Evolutionary conservation across 1,140 invertebrate species (phyloP).

Genomic region (Diachasmimorpha longicaudata): DNA sequence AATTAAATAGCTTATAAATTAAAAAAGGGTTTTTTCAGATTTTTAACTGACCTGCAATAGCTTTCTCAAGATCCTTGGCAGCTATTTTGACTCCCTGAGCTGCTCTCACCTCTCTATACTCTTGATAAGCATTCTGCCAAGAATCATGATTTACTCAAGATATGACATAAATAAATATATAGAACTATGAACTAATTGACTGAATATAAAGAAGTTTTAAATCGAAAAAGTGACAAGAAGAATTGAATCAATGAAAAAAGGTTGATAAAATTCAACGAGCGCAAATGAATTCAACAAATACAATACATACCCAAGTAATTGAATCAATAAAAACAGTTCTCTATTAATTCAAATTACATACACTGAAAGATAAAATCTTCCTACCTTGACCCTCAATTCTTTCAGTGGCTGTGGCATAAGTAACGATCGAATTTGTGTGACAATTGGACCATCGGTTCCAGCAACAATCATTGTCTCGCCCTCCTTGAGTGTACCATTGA

Average conservation of each 20-base stretch:
- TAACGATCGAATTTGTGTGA: constrained; percentile 95
- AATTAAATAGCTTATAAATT: too few relatives aligned
- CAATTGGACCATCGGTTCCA: constrained; percentile 97
- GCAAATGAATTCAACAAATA: too few relatives aligned
- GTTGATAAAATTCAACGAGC: not conserved
- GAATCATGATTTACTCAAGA: not conserved
- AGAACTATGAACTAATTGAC: too few relatives aligned
- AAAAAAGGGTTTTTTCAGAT: not conserved
- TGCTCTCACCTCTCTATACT: constrained; percentile 93
- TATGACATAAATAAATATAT: too few relatives aligned
- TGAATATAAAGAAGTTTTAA: too few relatives aligned
- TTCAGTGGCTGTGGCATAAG: constrained; percentile 98
- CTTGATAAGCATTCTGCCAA: constrained; percentile 88
- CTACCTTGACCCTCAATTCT: constrained; percentile 95
- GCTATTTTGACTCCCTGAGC: constrained; percentile 99
- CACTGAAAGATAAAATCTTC: constrained; percentile 9
- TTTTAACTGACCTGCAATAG: constrained; percentile 78
- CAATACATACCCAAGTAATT: too few relatives aligned
- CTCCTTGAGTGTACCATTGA: constrained; percentile 92
- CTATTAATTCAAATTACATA: too few relatives aligned
- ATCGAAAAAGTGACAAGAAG: not conserved
- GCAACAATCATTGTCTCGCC: constrained; percentile 95
- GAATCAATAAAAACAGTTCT: too few relatives aligned
- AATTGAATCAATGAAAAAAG: not conserved
- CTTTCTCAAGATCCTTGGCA: constrained; percentile 97